Conservation (phyloP, 2,888 invertebrate genomes). For the Troides oblongomaculatus region DNA sequence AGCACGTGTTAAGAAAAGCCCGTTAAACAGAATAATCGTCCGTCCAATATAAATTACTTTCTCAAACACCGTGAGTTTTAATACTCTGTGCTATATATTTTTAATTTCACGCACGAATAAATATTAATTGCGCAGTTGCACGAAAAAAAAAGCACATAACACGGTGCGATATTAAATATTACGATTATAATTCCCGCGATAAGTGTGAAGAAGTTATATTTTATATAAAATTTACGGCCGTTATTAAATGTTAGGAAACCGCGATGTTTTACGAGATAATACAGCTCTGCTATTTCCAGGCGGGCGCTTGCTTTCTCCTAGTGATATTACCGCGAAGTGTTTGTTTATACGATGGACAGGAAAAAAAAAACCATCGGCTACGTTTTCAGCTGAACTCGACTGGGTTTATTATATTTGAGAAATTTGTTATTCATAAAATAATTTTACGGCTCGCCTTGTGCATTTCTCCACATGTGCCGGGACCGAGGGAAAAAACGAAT, state of each 20-base stretch:
- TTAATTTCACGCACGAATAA: slow-evolving; percentile 60
- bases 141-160: slow-evolving; percentile 34
- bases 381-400: neutral
- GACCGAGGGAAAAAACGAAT: neutral
- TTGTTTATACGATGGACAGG: neutral
- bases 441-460: slow-evolving; percentile 6
- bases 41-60: slow-evolving; percentile 27
- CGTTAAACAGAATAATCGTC: slow-evolving; percentile 26
- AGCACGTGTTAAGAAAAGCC: slow-evolving; percentile 21
- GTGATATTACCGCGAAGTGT: slow-evolving; percentile 2
- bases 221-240: slow-evolving; percentile 25
- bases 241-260: slow-evolving; percentile 25
- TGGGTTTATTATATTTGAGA: slow-evolving; percentile 19
- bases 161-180: slow-evolving; percentile 34
- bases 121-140: slow-evolving; percentile 48
- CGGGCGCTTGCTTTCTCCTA: neutral
- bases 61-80: slow-evolving; percentile 42
- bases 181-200: slow-evolving; percentile 31
- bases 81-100: slow-evolving; percentile 47
- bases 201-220: slow-evolving; percentile 29
- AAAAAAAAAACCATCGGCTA: neutral
- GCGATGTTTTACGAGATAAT: slow-evolving; percentile 25
- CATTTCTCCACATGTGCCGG: neutral
- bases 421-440: slow-evolving; percentile 17
- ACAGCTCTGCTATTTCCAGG: slow-evolving; percentile 19